phyloP scores from a whole-genome alignment of 2,797 vertebrate genomes.

The Parauchenoglanis punctatus region DNA sequence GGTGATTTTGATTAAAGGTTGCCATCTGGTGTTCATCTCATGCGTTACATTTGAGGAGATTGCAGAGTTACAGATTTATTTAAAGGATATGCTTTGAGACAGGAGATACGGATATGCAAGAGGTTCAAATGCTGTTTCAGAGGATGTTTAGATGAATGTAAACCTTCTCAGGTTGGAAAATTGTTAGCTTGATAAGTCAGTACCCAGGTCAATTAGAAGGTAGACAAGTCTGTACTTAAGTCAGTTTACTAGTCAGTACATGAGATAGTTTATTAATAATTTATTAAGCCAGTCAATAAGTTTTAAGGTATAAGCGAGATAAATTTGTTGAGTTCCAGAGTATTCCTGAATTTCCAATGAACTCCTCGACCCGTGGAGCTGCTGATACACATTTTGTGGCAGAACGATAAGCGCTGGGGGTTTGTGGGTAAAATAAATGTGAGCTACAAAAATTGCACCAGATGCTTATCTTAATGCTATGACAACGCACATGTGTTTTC shows the following conservation, averaged over 20 bases:
- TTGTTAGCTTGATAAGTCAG: not conserved
- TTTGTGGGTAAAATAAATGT: constrained; percentile 59
- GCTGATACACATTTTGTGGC: constrained; percentile 59
- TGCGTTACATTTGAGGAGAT: not conserved
- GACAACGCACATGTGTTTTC: constrained; percentile 69
- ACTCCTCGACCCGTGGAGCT: constrained; percentile 62
- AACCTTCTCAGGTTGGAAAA: not conserved
- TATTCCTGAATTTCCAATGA: constrained; percentile 52
- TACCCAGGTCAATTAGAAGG: not conserved
- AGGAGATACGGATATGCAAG: not conserved
- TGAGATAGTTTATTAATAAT: not conserved
- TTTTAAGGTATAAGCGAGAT: too few species aligned
- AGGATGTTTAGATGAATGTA: not conserved
- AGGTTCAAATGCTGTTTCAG: not conserved
- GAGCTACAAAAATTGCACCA: constrained; percentile 59
- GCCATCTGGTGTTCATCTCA: constrained; percentile 69
- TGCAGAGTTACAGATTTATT: not conserved
- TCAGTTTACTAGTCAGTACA: too few species aligned
- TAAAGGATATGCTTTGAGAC: not conserved
- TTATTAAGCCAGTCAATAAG: too few species aligned
- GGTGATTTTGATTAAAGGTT: constrained; percentile 58
- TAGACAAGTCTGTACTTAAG: not conserved
- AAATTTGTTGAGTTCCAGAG: too few species aligned
- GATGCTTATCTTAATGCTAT: constrained; percentile 62
- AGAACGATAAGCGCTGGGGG: constrained; percentile 61